Base-by-base conservation (phyloP, 2,888 invertebrate genomes). In the Arrhopalites spinosus region DNA sequence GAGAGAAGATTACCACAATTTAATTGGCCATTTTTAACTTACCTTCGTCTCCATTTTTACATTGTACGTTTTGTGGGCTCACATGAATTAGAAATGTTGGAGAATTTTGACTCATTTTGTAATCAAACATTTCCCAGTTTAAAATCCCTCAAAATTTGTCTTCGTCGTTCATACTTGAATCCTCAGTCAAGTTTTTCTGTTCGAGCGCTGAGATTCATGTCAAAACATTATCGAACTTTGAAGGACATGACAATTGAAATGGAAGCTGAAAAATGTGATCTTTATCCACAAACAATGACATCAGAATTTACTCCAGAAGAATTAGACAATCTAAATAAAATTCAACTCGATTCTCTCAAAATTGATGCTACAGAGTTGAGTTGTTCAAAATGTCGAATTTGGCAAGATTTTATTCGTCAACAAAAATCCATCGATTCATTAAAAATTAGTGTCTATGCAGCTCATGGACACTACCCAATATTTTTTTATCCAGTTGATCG, bases 141-240 rank as follows among this genome's bases (percentile, higher is more conserved):
- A 15, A 3, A 8, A 0, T 63, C 74, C 2, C 59, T 75, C 17
- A 66, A 75, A 36, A 75, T 75, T 25, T 75, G 74, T 61, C 50
- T 75, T 7, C 74, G 64, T 53, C 73, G 74, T 11, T 75, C 74
- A 1, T 75, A 75, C 27, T 30, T 75, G 5, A 75, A 75, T 75
- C 74, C 74, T 17, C 74, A 75, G 29, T 68, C 69, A 30, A 75
- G 74, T 47, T 75, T 75, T 47, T 75, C 74, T 13, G 69, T 75
- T 17, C 59, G 74, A 17, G 74, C 74, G 11, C 63, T 75, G 0
- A 69, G 79, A n/a, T 81, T 81, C 73, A 79, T 80, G 30, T 74
- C 80, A 0, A 56, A 78, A 47, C 81, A 81, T 71, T 71, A 76
- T 1, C 47, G 50, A 50, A 80, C 81, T 13, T 73, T 81, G 8